These are phyloP conservation scores for Halcyon smyrnensis DNA, from an alignment of 2,797 vertebrate genomes.

Conservation along the genomic window DNA sequence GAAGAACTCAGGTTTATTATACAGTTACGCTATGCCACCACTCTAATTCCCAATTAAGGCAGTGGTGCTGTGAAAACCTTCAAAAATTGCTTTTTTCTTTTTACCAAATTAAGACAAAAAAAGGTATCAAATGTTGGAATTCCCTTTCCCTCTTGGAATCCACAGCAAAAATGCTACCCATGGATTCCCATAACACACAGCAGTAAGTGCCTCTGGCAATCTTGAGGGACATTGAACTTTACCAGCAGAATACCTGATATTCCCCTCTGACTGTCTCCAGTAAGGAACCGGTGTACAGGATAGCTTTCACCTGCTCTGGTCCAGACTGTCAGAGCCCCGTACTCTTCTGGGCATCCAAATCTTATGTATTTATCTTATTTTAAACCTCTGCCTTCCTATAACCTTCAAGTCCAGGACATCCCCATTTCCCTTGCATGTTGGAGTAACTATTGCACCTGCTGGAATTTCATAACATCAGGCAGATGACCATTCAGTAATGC, in stretches of 20 bases:
- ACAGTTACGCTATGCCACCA: neutral
- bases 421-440: neutral
- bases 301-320: neutral
- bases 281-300: neutral
- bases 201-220: neutral
- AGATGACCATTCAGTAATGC: neutral
- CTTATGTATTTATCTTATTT: neutral
- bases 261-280: neutral
- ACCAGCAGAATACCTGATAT: neutral
- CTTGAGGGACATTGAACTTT: neutral
- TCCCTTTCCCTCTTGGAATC: neutral
- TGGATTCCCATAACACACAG: neutral
- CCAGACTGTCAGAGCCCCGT: neutral
- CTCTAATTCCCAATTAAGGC: neutral
- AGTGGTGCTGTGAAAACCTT: neutral
- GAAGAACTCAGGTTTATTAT: neutral
- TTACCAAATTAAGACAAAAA: neutral
- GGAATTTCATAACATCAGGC: neutral
- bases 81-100: neutral
- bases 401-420: neutral
- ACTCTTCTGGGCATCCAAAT: neutral
- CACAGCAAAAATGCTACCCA: neutral
- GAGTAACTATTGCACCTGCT: neutral
- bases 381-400: neutral
- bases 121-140: neutral